A percentile compares a stretch with the other conserved stretches of the same genome.
Conservation (phyloP, 2,888 invertebrate species). For the Aphrophora alni region DNA sequence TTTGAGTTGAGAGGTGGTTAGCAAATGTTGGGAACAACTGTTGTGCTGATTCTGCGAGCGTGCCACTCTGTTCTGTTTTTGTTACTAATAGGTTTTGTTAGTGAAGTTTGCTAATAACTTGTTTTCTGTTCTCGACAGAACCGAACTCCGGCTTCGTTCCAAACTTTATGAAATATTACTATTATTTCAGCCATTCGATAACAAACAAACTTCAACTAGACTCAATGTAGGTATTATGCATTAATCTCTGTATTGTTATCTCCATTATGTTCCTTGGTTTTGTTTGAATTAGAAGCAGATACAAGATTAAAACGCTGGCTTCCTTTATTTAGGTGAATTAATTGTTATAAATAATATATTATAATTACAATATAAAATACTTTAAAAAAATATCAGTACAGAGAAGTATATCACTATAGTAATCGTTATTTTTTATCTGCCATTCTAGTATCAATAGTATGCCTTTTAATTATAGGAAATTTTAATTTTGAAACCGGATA, state of each 20-base stretch:
- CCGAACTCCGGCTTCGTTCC: background rate
- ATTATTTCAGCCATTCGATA: constrained; percentile 20
- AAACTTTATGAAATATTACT: constrained; percentile 36
- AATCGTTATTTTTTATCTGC: too few relatives aligned
- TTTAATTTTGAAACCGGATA: too few relatives aligned
- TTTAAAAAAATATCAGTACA: too few relatives aligned
- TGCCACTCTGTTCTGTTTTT: constrained; percentile 47
- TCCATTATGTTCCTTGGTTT: too few relatives aligned
- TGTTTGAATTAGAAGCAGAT: too few relatives aligned
- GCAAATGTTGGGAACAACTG: constrained; percentile 38
- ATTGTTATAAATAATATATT: too few relatives aligned
- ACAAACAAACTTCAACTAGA: background rate
- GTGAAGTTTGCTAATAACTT: constrained; percentile 46
- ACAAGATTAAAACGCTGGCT: too few relatives aligned
- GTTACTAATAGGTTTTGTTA: constrained; percentile 49
- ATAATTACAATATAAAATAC: too few relatives aligned
- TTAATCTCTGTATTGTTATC: background rate
- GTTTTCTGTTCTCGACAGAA: constrained; percentile 36
- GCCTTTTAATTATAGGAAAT: too few relatives aligned
- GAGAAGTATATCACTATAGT: too few relatives aligned
- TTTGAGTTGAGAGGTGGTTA: constrained; percentile 27
- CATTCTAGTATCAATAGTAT: too few relatives aligned
- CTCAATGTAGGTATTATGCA: background rate
- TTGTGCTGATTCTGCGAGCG: constrained; percentile 43
- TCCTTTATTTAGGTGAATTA: too few relatives aligned